Percentiles rank a stretch among this genome's conserved stretches.
Evolutionary conservation across 2,888 invertebrate species (phyloP).

Genomic region (Carabus problematicus): DNA sequence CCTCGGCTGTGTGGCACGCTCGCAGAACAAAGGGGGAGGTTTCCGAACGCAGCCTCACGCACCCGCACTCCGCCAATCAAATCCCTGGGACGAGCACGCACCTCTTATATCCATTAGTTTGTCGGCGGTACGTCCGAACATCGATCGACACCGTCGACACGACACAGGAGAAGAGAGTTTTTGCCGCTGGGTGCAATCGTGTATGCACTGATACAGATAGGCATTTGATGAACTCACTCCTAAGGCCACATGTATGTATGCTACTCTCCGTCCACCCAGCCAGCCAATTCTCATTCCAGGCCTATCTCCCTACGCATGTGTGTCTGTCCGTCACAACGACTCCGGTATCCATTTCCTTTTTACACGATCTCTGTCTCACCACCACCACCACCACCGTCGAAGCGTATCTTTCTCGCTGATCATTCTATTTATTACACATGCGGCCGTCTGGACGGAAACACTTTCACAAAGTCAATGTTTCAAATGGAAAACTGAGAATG

Average conservation of each 20-base stretch:
- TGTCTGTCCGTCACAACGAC: no score
- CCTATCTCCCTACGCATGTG: not conserved
- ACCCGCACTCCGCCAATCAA: constrained; percentile 50
- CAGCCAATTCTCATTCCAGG: not conserved
- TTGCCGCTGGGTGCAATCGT: constrained; percentile 11
- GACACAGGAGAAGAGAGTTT: constrained; percentile 4
- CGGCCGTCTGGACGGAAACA: no score
- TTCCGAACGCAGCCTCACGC: constrained; percentile 56
- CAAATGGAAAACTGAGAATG: no score
- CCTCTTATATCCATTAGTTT: constrained; percentile 57
- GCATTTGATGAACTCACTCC: constrained; percentile 33
- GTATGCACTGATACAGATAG: constrained; percentile 29
- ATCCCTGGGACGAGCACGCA: constrained; percentile 52
- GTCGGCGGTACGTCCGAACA: constrained; percentile 50
- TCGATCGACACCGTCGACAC: constrained; percentile 51
- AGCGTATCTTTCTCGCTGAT: no score
- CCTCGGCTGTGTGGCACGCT: constrained; percentile 42
- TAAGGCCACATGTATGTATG: not conserved
- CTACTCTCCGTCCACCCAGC: not conserved
- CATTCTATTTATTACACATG: not conserved
- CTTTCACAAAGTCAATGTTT: no score
- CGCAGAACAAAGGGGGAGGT: constrained; percentile 45
- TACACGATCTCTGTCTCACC: no score
- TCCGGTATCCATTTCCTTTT: no score
- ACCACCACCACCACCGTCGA: no score